Conservation (phyloP, 2,113 vertebrate genomes). For the Catharus fuscescens region DNA sequence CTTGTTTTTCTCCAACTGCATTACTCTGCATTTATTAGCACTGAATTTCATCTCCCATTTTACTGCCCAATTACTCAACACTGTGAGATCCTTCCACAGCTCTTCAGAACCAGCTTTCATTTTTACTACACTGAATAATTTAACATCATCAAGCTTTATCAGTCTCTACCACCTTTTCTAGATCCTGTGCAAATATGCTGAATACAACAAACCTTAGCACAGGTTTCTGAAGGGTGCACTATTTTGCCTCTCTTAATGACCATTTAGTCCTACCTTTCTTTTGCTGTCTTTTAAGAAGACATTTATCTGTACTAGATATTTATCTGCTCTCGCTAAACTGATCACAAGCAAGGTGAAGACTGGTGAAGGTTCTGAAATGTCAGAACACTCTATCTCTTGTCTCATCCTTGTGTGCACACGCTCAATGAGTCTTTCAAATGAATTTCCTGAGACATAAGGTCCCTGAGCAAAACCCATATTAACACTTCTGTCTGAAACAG, state of each 20-base stretch:
- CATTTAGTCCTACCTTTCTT: not conserved
- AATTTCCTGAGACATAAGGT: not conserved
- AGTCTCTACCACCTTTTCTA: constrained; percentile 52
- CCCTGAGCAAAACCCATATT: not conserved
- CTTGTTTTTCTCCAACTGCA: constrained; percentile 26
- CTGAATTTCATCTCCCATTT: constrained; percentile 52
- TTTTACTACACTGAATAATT: constrained; percentile 65
- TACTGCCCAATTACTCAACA: constrained; percentile 51
- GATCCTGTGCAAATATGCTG: constrained; percentile 13
- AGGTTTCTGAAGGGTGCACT: not conserved
- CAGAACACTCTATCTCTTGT: not conserved
- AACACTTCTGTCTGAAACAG: not conserved
- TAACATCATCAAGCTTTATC: constrained; percentile 55
- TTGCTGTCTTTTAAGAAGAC: not conserved
- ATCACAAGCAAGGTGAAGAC: not conserved
- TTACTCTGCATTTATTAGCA: constrained; percentile 56
- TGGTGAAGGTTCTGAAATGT: not conserved
- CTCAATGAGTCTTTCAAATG: not conserved
- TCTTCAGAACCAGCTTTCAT: constrained; percentile 50
- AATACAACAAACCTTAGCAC: not conserved
- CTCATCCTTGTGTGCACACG: not conserved
- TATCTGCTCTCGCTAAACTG: not conserved
- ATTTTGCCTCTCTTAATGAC: not conserved
- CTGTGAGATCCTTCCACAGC: constrained; percentile 39
- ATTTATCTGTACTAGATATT: not conserved